Conservation (phyloP, 2,797 vertebrate genomes). For the Sphenodon punctatus region DNA sequence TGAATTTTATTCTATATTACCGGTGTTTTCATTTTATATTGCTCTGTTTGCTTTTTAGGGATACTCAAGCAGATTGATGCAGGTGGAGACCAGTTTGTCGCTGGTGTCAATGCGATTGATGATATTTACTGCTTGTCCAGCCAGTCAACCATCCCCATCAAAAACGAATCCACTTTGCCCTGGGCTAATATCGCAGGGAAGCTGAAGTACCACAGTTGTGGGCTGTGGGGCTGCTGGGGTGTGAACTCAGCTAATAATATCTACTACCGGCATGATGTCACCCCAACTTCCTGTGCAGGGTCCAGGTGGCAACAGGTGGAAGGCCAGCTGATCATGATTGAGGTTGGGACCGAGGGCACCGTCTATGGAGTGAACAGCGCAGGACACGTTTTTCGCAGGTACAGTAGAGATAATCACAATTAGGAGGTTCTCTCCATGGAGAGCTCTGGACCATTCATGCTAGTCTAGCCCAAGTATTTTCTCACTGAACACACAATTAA, state of each 20-base stretch:
- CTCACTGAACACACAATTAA: too few species aligned
- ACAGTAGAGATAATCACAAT: neutral
- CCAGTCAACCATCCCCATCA: neutral
- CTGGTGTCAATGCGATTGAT: neutral
- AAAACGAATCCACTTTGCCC: too few species aligned
- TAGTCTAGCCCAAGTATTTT: too few species aligned
- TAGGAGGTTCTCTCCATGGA: neutral
- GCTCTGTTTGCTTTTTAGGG: neutral
- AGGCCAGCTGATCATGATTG: neutral
- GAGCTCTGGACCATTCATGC: too few species aligned
- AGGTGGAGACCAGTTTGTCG: neutral
- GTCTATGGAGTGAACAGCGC: constrained; percentile 10
- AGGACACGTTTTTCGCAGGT: neutral
- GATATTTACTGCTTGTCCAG: neutral
- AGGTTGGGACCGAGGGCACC: neutral
- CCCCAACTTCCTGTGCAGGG: neutral
- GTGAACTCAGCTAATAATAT: neutral
- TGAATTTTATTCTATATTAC: too few species aligned
- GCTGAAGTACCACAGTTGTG: constrained; percentile 1
- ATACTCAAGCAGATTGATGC: constrained; percentile 7
- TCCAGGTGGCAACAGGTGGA: neutral
- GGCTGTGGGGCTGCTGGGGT: constrained; percentile 5
- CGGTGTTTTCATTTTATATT: too few species aligned
- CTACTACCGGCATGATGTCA: neutral
- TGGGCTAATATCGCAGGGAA: neutral